Percentiles rank a stretch among this genome's conserved stretches.
phyloP scores from a whole-genome alignment of 2,888 invertebrate genomes.

The Sinotaia quadrata region DNA sequence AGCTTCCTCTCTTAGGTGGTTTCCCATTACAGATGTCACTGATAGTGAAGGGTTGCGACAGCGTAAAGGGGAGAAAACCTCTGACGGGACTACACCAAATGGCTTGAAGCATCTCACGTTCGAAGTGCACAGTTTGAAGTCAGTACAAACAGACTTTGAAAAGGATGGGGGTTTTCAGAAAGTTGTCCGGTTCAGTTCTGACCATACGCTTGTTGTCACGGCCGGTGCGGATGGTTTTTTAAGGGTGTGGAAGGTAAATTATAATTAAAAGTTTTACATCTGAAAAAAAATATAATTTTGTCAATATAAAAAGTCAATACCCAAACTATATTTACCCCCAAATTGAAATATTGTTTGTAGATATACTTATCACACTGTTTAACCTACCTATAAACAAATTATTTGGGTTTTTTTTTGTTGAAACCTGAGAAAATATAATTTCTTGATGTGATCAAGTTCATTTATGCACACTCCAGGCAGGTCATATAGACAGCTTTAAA shows the following conservation, averaged over 20 bases:
- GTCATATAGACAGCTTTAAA: too few relatives aligned
- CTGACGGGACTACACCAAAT: conserved; percentile 10
- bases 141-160: conserved; percentile 70
- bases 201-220: conserved; percentile 87
- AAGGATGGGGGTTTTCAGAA: conserved; percentile 87
- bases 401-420: too few relatives aligned
- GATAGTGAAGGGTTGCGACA: conserved; percentile 33
- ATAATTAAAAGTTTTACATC: neutral
- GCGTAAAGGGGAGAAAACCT: conserved; percentile 40
- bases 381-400: too few relatives aligned
- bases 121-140: conserved; percentile 66
- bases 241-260: conserved; percentile 82
- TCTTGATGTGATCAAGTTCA: too few relatives aligned
- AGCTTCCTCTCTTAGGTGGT: neutral
- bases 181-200: conserved; percentile 85
- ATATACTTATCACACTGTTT: too few relatives aligned
- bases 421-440: too few relatives aligned
- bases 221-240: conserved; percentile 92
- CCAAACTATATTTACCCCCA: too few relatives aligned
- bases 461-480: too few relatives aligned
- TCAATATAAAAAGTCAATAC: neutral
- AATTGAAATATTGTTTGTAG: too few relatives aligned
- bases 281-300: neutral
- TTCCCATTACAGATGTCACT: conserved; percentile 17
- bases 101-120: conserved; percentile 66